These are phyloP conservation scores for Pygocentrus nattereri DNA, from an alignment of 2,797 vertebrate genomes.

Conservation along the genomic window DNA sequence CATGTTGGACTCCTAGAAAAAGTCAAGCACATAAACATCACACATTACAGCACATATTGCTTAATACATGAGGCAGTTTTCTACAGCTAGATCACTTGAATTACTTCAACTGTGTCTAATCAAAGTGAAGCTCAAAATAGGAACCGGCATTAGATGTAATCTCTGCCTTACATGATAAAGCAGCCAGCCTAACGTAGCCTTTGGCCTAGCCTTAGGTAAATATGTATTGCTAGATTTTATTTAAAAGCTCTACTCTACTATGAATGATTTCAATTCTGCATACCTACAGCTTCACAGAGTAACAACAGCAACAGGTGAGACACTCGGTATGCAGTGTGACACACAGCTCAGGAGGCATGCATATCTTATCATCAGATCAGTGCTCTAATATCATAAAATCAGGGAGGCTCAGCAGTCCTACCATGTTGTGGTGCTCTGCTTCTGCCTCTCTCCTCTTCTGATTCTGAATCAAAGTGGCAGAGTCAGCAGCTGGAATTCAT, in stretches of 20 bases:
- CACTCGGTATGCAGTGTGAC: neutral
- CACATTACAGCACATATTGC: neutral
- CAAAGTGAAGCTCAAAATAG: neutral
- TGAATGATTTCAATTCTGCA: neutral
- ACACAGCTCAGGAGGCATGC: neutral
- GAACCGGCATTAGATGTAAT: too few relatives aligned
- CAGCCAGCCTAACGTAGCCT: neutral
- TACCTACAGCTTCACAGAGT: neutral
- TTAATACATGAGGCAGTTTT: neutral
- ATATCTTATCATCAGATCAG: neutral
- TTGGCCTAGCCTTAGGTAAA: neutral
- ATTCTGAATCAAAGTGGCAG: constrained; percentile 45
- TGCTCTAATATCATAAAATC: neutral
- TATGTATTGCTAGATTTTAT: neutral
- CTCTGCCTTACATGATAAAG: neutral
- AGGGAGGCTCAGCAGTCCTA: constrained; percentile 35
- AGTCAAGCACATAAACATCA: neutral
- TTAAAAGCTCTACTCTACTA: neutral
- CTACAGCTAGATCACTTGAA: too few relatives aligned
- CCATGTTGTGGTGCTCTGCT: constrained; percentile 58
- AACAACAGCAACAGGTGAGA: constrained; percentile 49
- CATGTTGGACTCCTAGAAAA: neutral
- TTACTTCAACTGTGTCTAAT: neutral
- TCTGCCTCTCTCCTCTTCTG: constrained; percentile 51
- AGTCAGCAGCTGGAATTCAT: constrained; percentile 64